These are phyloP conservation scores for Cinara cedri DNA, from an alignment of 2,888 invertebrate species.

Conservation along the genomic window DNA sequence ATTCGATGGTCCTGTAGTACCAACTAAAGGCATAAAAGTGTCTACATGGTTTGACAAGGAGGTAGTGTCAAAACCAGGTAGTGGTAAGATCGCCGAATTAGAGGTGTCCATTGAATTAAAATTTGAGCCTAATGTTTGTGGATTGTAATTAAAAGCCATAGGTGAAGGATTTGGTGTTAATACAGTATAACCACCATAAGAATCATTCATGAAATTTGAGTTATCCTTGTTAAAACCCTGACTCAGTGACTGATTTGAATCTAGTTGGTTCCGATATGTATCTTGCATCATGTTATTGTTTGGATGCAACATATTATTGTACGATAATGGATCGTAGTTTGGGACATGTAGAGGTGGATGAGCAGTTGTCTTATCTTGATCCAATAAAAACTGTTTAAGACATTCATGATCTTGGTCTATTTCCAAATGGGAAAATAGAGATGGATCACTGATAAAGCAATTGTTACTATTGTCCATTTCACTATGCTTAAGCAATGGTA, in stretches of 20 bases:
- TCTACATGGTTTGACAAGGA: conserved; percentile 46
- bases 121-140: conserved; percentile 36
- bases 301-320: conserved; percentile 52
- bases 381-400: conserved; percentile 53
- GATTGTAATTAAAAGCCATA: conserved; percentile 51
- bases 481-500: conserved; percentile 35
- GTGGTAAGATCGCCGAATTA: conserved; percentile 38
- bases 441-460: conserved; percentile 50
- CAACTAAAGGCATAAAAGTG: conserved; percentile 28
- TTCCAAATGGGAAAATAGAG: conserved; percentile 49
- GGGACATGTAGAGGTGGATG: conserved; percentile 45
- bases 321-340: conserved; percentile 36
- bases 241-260: conserved; percentile 37
- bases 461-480: conserved; percentile 54
- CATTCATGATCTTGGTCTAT: conserved; percentile 56
- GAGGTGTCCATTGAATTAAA: conserved; percentile 48
- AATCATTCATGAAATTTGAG: conserved; percentile 45
- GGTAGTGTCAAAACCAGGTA: conserved; percentile 44
- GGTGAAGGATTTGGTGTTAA: conserved; percentile 52
- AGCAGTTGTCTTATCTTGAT: conserved; percentile 43
- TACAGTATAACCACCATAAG: conserved; percentile 53
- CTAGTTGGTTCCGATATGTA: conserved; percentile 39
- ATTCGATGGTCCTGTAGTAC: conserved; percentile 34
- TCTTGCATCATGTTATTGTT: conserved; percentile 49
- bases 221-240: conserved; percentile 50